A percentile compares a stretch with the other conserved stretches of the same genome.
Evolutionary conservation across 2,888 invertebrate species (phyloP).

Genomic region (Liodrosophila aerea): DNA sequence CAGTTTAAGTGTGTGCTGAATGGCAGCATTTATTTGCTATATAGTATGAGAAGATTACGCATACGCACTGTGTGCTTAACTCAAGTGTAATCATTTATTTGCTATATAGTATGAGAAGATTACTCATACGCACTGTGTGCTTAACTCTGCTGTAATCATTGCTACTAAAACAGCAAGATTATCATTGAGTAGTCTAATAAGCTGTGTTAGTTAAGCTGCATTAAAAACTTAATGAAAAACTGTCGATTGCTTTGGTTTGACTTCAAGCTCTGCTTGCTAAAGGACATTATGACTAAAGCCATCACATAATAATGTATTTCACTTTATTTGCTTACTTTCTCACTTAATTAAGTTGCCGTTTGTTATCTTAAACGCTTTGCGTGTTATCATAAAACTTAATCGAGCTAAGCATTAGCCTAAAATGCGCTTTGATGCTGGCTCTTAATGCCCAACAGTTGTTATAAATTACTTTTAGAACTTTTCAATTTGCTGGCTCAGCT

Average conservation of each 20-base stretch:
- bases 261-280: too few relatives aligned
- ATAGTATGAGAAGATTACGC: constrained; percentile 15
- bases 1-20: constrained; percentile 37
- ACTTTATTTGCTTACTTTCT: neutral
- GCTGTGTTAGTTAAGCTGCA: too few relatives aligned
- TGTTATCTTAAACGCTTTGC: constrained; percentile 1
- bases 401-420: constrained; percentile 8
- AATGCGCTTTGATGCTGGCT: constrained; percentile 19
- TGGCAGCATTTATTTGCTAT: constrained; percentile 22
- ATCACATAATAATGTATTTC: neutral
- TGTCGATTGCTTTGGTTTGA: neutral
- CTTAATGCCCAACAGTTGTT: constrained; percentile 28
- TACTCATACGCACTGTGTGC: neutral
- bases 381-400: neutral
- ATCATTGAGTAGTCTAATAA: too few relatives aligned
- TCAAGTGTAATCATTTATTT: neutral
- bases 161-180: too few relatives aligned
- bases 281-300: too few relatives aligned
- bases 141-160: neutral
- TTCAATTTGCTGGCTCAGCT: constrained; percentile 40
- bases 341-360: constrained; percentile 1
- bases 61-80: neutral
- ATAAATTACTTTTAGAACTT: constrained; percentile 52
- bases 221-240: too few relatives aligned
- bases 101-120: neutral